Conservation (phyloP, 2,113 vertebrate genomes). For the Coptodon bakossiorum region DNA sequence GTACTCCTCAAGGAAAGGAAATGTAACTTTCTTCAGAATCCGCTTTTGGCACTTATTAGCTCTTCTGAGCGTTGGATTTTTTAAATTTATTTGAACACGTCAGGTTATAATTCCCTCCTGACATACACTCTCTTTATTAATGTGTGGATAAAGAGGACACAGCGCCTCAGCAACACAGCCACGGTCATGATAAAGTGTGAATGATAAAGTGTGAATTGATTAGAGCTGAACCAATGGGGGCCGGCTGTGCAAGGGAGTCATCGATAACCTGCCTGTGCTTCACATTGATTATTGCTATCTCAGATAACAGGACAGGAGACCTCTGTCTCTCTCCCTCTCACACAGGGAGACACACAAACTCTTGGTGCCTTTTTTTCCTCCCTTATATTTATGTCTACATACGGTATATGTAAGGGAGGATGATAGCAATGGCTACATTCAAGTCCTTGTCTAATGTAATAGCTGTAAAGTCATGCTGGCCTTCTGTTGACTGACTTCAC, state of each 20-base stretch:
- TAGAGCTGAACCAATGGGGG: not conserved
- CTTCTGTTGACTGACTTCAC: not conserved
- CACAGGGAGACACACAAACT: not conserved
- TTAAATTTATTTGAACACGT: not conserved
- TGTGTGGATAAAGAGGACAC: not conserved
- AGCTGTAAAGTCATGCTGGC: not conserved
- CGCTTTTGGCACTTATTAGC: not conserved
- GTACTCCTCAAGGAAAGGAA: not conserved
- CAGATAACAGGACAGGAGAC: not conserved
- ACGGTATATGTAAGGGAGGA: not conserved
- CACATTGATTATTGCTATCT: conserved; percentile 36
- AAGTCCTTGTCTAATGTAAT: not conserved
- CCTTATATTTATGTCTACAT: not conserved
- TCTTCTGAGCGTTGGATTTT: not conserved
- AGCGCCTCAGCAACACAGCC: not conserved
- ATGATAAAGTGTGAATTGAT: conserved; percentile 42
- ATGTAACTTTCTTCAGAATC: not conserved
- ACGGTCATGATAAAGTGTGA: conserved; percentile 7
- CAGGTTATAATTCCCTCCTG: not conserved
- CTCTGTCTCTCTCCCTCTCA: not conserved
- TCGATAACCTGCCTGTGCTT: conserved; percentile 26
- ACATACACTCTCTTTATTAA: not conserved
- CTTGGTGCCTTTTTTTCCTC: rapidly evolving
- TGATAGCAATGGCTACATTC: not conserved
- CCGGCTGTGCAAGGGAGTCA: not conserved